Percentiles rank a stretch among this genome's conserved stretches.
These are phyloP conservation scores for Eucriotettix oculatus DNA, from an alignment of 2,888 invertebrate genomes.

Conservation along the genomic window DNA sequence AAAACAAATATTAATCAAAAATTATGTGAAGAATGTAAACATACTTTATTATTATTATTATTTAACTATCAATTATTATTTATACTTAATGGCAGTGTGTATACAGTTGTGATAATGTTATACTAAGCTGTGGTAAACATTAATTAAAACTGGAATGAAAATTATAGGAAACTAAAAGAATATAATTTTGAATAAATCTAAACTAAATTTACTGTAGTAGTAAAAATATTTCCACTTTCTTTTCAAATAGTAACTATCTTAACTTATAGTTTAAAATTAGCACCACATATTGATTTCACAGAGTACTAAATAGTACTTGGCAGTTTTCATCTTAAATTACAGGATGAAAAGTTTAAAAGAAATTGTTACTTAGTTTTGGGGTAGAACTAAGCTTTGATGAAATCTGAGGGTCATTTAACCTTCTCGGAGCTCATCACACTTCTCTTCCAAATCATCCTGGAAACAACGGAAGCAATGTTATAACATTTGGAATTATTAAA, in stretches of 20 bases:
- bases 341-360: too few species aligned
- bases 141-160: too few species aligned
- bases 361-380: too few species aligned
- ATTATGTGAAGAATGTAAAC: too few species aligned
- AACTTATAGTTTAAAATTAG: not conserved
- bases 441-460: conserved; percentile 61
- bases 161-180: not conserved
- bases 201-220: not conserved
- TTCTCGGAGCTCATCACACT: conserved; percentile 57
- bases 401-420: not conserved
- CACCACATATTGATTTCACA: not conserved
- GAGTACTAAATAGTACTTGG: not conserved
- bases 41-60: too few species aligned
- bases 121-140: too few species aligned
- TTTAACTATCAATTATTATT: not conserved
- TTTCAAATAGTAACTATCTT: not conserved
- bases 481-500: not conserved
- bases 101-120: not conserved
- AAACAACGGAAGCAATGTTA: conserved; percentile 20
- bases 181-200: not conserved
- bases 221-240: not conserved
- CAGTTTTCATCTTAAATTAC: not conserved
- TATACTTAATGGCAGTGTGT: not conserved
- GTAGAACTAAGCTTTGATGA: too few species aligned
- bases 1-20: too few species aligned